Conservation (phyloP, 2,888 invertebrate genomes). For the Dicycla oo region DNA sequence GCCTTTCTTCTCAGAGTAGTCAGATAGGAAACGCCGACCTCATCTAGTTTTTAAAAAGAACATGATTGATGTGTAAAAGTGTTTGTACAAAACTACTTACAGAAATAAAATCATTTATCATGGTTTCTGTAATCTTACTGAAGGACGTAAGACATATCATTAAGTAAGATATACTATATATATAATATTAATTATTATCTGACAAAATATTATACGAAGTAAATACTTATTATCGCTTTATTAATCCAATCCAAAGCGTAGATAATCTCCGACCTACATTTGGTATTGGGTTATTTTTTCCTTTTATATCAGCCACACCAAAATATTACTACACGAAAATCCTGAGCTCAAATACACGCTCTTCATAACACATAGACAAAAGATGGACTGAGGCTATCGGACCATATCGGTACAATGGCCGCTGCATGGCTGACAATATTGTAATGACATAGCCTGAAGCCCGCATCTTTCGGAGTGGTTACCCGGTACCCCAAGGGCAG, state of each 20-base stretch:
- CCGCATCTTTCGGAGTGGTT: constrained; percentile 59
- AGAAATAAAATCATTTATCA: too few relatives aligned
- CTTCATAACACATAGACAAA: constrained; percentile 35
- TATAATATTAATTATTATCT: background rate
- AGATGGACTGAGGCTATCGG: constrained; percentile 50
- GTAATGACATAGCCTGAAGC: constrained; percentile 68
- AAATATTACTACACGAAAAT: constrained; percentile 10
- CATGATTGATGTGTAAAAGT: too few relatives aligned
- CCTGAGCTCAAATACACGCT: constrained; percentile 9
- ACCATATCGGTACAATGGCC: constrained; percentile 56
- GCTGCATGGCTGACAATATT: constrained; percentile 72
- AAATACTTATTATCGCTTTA: background rate
- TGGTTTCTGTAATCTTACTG: background rate
- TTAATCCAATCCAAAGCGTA: background rate
- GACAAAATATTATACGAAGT: background rate
- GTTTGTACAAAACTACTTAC: too few relatives aligned
- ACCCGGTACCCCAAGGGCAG: constrained; percentile 45
- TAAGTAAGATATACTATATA: too few relatives aligned
- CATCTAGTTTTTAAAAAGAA: too few relatives aligned
- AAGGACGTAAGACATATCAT: background rate
- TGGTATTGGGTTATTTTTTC: constrained; percentile 1
- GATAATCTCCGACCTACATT: background rate
- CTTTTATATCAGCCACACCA: background rate
- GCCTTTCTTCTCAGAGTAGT: too few relatives aligned
- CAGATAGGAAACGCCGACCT: too few relatives aligned